Percentiles rank a stretch among this genome's conserved stretches.
Evolutionary conservation across 2,797 vertebrate genomes (phyloP).

Genomic region (Geotrypetes seraphini): DNA sequence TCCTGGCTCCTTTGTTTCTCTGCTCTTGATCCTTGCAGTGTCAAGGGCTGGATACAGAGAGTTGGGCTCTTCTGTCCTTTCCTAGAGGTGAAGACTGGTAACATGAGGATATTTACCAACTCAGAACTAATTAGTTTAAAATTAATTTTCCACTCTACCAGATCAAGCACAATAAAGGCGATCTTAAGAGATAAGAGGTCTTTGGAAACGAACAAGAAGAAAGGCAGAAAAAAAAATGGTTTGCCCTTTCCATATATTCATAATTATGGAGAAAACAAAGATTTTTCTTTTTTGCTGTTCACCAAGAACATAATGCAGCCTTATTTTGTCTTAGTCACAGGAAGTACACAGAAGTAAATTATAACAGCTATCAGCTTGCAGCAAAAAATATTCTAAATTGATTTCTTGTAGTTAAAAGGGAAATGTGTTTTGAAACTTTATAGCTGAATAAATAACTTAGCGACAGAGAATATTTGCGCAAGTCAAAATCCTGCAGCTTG

Average conservation of each 20-base stretch:
- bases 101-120: constrained; percentile 65
- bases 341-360: background rate
- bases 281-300: background rate
- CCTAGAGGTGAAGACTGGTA: constrained; percentile 57
- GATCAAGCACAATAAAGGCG: constrained; percentile 39
- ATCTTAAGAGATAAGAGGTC: constrained; percentile 42
- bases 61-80: constrained; percentile 30
- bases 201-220: background rate
- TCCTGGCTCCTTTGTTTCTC: constrained; percentile 60
- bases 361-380: background rate
- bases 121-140: constrained; percentile 75
- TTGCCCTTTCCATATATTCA: background rate
- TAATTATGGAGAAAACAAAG: constrained; percentile 23
- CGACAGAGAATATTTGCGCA: too few relatives aligned
- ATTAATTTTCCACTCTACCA: constrained; percentile 82
- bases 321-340: background rate
- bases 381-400: background rate
- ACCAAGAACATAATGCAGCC: too few relatives aligned
- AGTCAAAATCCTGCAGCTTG: too few relatives aligned
- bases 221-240: constrained; percentile 10
- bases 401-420: too few relatives aligned
- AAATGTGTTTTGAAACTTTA: too few relatives aligned
- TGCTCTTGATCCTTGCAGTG: constrained; percentile 59
- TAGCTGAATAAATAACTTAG: too few relatives aligned
- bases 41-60: constrained; percentile 71